These are phyloP conservation scores for Heliothis subflexa DNA, from an alignment of 1,140 invertebrate species.

Conservation along the genomic window DNA sequence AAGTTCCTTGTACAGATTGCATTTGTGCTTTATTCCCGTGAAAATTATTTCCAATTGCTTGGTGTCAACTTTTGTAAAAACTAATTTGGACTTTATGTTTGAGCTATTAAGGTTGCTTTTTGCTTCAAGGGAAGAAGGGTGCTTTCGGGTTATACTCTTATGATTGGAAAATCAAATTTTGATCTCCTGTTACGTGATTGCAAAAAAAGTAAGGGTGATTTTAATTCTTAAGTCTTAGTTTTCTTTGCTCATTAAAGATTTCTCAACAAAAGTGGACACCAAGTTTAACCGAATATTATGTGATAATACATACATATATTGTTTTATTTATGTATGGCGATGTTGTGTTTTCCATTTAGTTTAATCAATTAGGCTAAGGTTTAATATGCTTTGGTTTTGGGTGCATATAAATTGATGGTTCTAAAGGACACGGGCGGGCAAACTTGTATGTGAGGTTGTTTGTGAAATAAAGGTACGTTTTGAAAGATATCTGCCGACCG, in stretches of 20 bases:
- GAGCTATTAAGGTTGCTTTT: too few species aligned
- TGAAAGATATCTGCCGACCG: too few species aligned
- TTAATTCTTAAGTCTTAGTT: too few species aligned
- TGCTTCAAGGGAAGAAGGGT: too few species aligned
- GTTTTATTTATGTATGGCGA: conserved; percentile 39
- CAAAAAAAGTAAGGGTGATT: too few species aligned
- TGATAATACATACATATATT: conserved; percentile 44
- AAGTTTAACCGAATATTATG: conserved; percentile 29
- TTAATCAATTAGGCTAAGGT: conserved; percentile 35
- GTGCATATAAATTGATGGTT: conserved; percentile 31
- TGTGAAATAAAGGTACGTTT: too few species aligned
- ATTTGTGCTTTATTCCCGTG: conserved; percentile 9
- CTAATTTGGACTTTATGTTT: too few species aligned
- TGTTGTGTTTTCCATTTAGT: conserved; percentile 42
- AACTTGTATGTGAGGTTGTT: background rate
- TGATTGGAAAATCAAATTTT: too few species aligned
- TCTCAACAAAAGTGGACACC: background rate
- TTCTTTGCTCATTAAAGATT: too few species aligned
- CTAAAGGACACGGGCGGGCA: background rate
- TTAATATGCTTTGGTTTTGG: conserved; percentile 40
- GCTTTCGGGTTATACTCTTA: too few species aligned
- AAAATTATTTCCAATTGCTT: conserved; percentile 4
- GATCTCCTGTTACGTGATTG: too few species aligned
- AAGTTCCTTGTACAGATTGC: conserved; percentile 32
- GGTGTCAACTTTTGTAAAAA: conserved; percentile 10